phyloP scores from a whole-genome alignment of 2,797 vertebrate genomes.

The Florisuga fusca region DNA sequence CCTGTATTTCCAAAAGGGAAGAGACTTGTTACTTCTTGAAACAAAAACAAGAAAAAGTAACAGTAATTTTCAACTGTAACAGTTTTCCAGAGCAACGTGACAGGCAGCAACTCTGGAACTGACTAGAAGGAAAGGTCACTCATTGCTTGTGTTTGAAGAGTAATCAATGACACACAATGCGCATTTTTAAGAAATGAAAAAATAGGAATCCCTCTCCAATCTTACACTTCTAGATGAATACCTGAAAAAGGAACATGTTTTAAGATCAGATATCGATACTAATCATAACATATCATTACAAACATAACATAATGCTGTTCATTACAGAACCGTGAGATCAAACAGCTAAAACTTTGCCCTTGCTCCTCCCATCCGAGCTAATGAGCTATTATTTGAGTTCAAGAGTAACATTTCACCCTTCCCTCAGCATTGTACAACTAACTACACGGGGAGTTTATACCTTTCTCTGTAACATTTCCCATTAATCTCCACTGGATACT shows the following conservation, averaged over 20 bases:
- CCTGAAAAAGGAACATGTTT: background rate
- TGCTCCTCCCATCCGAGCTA: background rate
- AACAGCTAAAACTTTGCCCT: background rate
- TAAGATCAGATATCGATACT: background rate
- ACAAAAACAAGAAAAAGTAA: background rate
- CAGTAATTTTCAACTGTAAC: background rate
- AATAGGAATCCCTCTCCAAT: background rate
- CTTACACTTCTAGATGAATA: background rate
- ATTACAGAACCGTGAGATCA: background rate
- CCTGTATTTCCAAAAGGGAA: background rate
- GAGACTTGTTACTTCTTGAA: background rate
- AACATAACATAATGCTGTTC: background rate
- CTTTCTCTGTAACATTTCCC: background rate
- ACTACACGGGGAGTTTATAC: background rate
- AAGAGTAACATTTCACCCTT: rapidly evolving
- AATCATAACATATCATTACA: background rate
- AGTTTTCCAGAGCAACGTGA: background rate
- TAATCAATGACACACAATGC: rapidly evolving
- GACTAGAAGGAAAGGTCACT: background rate
- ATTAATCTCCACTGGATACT: background rate
- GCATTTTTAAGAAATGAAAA: background rate
- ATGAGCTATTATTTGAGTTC: background rate
- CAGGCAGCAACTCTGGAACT: background rate
- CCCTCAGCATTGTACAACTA: background rate
- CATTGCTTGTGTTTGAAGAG: background rate